Evolutionary conservation across 2,113 vertebrate genomes (phyloP), one percentile per base, ranked within the genome.

Genomic region (Chloebia gouldiae): DNA sequence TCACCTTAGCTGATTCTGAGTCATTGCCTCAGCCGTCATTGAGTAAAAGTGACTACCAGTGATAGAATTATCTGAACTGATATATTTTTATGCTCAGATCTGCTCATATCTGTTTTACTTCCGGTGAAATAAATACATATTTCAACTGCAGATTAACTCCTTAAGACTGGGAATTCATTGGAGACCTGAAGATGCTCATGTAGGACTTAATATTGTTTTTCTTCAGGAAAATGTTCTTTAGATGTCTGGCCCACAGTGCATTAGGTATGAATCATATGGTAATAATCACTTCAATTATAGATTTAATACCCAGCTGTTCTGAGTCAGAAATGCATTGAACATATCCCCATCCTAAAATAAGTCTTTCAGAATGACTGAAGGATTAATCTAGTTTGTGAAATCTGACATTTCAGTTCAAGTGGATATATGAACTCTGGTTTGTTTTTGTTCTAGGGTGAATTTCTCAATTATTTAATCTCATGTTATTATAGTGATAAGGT

Each of bases 381-480:
- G 23, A 57, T 59, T 91, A 45, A 78, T 91, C 33, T 15, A 12
- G 16, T 53, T 81, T 61, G 57, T 8, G 25, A 87, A 79, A 95
- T 35, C 21, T 3, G 37, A 53, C 37, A 28, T 73, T 93, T 83
- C 56, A 42, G 33, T 78, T 83, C 35, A 54, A 96, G 76, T 59
- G 56, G 15, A 8, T 92, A 13, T n/a, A 65, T 71, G 60, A 84
- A 71, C 45, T 39, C 71, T 22, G 68, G 22, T 59, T 92, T 86
- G 59, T 83, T 85, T 86, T 88, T 50, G 30, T 86, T 95, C 84
- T 54, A 50, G 66, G 70, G 45, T 73, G 50, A 69, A 77, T 91
- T 85, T 92, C 78, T 90, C 66, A 69, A 70, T 88, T 82, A 70
- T 59, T 94, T 94, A 80, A 90, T 91, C 87, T 85, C 42, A 15